Evolutionary conservation across 2,888 invertebrate genomes (phyloP).

Genomic region (Cinara cedri): DNA sequence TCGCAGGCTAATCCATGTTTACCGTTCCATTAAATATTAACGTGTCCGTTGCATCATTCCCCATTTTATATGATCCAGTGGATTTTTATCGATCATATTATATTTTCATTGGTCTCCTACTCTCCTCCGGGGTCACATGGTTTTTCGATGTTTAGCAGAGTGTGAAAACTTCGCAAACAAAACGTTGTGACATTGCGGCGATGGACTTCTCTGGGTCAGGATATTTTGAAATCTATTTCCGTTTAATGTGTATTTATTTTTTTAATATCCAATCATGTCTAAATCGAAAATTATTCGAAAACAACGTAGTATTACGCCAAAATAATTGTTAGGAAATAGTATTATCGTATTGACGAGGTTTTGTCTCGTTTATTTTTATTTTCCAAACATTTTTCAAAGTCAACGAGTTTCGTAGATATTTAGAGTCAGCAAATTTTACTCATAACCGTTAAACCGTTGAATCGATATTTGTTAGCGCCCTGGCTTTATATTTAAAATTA

Average conservation of each 20-base stretch:
- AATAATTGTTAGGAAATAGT: too few relatives aligned
- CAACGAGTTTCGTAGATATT: too few relatives aligned
- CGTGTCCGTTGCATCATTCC: constrained; percentile 48
- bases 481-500: too few relatives aligned
- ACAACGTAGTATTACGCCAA: too few relatives aligned
- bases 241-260: neutral
- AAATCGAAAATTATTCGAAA: too few relatives aligned
- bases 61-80: constrained; percentile 23
- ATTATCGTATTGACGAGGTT: too few relatives aligned
- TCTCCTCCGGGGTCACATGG: constrained; percentile 10
- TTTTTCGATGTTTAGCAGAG: constrained; percentile 38
- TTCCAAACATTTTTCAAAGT: too few relatives aligned
- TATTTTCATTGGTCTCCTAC: constrained; percentile 32
- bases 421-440: too few relatives aligned
- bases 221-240: constrained; percentile 51
- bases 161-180: constrained; percentile 49
- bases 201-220: constrained; percentile 41
- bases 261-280: too few relatives aligned
- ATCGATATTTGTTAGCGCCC: too few relatives aligned
- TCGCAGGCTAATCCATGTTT: constrained; percentile 52
- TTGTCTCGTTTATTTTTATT: too few relatives aligned
- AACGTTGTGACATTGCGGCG: constrained; percentile 52
- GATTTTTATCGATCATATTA: constrained; percentile 41
- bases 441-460: too few relatives aligned
- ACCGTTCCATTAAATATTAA: constrained; percentile 52